Evolutionary conservation across 1,140 invertebrate species (phyloP), one percentile per base, ranked within the genome.

Genomic region (Chrysopa pallens): DNA sequence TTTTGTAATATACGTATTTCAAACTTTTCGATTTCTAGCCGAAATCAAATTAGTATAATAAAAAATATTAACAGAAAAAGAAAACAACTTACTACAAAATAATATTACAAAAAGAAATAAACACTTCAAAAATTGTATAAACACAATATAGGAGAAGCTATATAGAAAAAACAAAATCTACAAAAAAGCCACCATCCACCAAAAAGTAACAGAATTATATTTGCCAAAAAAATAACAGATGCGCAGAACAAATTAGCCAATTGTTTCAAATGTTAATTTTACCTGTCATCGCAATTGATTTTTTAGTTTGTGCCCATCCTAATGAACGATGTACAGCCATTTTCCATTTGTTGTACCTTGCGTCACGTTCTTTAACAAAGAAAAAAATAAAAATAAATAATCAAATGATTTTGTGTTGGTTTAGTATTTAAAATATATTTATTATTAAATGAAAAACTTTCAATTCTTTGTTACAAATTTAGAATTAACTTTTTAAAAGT

Each of bases 281-380:
- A 78, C 76, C 78, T 70, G 79, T 83, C 74, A 83, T 81, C 41
- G 71, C 61, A 39, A 67, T 61, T 6, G 77, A 76, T 59, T 77
- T 80, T 55, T 80, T 80, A 0, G 69, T 65, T 3, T 70, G 68
- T 12, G 80, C 78, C 89, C 89, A 94, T 43, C 84, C 82, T 46
- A 90, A 69, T 28, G 84, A 87, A 38, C 88, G 74, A 53, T 89
- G 74, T 3, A 94, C 83, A 1, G 90, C 89, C 72, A 87, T 83
- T 62, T 91, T 91, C 90, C 90, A 94, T 62, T 85, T 84, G 15
- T 72, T 77, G 59, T 89, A 92, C 44, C 83, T 72, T 1, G 70
- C 63, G 49, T 88, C 76, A 37, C 86, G 74, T 55, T 91, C 88
- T 83, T 58, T 9, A 68, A 67, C 55, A 38, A 50, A 50, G 48